Conservation (phyloP, 2,113 vertebrate species). For the Plotosus lineatus region DNA sequence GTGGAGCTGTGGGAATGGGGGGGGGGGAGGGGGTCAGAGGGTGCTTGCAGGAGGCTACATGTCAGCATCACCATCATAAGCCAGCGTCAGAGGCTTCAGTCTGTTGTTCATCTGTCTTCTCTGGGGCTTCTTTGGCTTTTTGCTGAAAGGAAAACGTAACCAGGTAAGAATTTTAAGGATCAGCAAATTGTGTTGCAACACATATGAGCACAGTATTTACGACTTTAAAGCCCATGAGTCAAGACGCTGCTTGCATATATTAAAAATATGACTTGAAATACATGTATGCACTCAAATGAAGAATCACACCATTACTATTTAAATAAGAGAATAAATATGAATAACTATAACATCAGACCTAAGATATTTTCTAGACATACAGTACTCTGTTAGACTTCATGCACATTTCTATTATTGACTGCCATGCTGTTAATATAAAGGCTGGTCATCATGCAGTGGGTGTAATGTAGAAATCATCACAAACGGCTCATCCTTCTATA, state of each 20-base stretch:
- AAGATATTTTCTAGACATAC: not conserved
- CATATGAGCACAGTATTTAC: no score
- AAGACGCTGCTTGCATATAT: not conserved
- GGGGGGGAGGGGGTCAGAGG: not conserved
- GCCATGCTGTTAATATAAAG: slow-evolving; percentile 46
- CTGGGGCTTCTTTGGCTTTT: slow-evolving; percentile 99
- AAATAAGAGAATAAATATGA: not conserved
- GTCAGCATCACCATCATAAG: slow-evolving; percentile 96
- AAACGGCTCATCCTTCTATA: not conserved
- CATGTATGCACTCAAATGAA: not conserved
- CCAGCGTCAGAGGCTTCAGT: slow-evolving; percentile 96
- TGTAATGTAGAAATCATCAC: not conserved
- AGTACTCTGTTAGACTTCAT: slow-evolving; percentile 7
- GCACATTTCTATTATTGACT: slow-evolving; percentile 22
- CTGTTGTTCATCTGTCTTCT: slow-evolving; percentile 94
- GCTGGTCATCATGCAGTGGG: slow-evolving; percentile 32
- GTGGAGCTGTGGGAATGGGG: not conserved
- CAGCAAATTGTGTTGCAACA: not conserved
- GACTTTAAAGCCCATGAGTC: not conserved
- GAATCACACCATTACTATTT: not conserved
- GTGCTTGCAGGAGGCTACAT: slow-evolving; percentile 75
- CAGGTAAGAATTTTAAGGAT: not conserved
- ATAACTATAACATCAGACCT: no score
- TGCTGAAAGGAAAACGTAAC: slow-evolving; percentile 70
- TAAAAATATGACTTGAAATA: not conserved